Evolutionary conservation across 2,888 invertebrate species (phyloP), one percentile per base, ranked within the genome.

Genomic region (Gymnosoma rotundatum): DNA sequence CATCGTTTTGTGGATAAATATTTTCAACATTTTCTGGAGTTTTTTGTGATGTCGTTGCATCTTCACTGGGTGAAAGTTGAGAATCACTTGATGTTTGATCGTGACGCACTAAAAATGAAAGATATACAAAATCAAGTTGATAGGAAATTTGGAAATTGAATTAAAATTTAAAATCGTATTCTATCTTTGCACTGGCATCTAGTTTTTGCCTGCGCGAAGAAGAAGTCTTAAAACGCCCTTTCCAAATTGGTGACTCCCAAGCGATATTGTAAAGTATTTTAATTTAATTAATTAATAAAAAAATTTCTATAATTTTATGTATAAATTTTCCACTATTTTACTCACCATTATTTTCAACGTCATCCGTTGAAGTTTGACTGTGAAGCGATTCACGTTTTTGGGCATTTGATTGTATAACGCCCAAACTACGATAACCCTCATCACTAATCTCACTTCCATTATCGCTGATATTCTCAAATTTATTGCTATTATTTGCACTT

Each of bases 391-490:
- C 94, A 89, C 95, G 93, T 86, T 95, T 94, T 85, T 93, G 93
- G 3, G 93, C 90, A 81, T 88, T 90, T 70, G 93, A 92, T 84
- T 94, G 94, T 58, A 94, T 94, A 63, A 96, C 94, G 0, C 96
- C 96, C 88, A 96, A 92, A 89, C 96, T 96, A 88, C 96, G 94
- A 91, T 97, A 97, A 0, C 97, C 97, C 89, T 97, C 97, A 91
- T 97, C 97, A 36, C 96, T 96, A 32, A 96, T 96, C 90, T 97
- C 96, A 78, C 96, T 96, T 12, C 96, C 96, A 87, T 96, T 96
- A 90, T 96, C 96, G 73, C 96, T 95, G 10, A 95, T 94, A 85
- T 95, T 94, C 88, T 94, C 94, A 25, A 93, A 92, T 82, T 93
- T 91, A 86, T 87, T 90, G 64, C 83, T 85, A 83, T 88, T 83